Percentiles rank a stretch among this genome's conserved stretches.
Conservation (phyloP, 2,888 invertebrate species). For the Cecidostiba fungosa region DNA sequence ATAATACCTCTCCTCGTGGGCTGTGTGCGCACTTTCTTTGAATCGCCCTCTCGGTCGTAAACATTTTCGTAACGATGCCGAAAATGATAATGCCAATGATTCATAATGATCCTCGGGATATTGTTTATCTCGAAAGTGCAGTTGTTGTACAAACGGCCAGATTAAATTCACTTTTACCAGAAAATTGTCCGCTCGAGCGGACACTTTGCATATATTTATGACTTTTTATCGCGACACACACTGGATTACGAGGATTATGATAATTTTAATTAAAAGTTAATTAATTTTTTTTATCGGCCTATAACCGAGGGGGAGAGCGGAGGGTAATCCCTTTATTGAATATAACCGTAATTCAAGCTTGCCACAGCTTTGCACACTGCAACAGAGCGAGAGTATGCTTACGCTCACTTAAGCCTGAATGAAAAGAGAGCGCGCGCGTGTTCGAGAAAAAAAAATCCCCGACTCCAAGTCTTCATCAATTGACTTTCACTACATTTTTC, state of each 20-base stretch:
- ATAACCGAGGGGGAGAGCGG: not conserved
- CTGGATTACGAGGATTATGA: not conserved
- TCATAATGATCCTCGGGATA: constrained; percentile 8
- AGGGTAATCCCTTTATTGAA: constrained; percentile 18
- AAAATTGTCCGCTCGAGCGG: not conserved
- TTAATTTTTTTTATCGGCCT: not conserved
- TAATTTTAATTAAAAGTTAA: constrained; percentile 35
- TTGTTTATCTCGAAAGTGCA: constrained; percentile 33
- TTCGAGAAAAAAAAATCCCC: not conserved
- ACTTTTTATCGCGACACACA: not conserved
- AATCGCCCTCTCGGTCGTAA: constrained; percentile 28
- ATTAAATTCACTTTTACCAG: constrained; percentile 39
- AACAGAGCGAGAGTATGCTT: not conserved
- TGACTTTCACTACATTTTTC: constrained; percentile 27
- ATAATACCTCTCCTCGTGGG: not conserved
- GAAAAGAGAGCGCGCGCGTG: not conserved
- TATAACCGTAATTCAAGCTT: constrained; percentile 3
- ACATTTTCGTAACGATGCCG: constrained; percentile 36
- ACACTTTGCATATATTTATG: not conserved
- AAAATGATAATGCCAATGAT: constrained; percentile 42
- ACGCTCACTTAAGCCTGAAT: constrained; percentile 5
- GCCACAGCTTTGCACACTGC: not conserved
- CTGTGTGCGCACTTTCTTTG: not conserved
- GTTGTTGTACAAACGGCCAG: not conserved
- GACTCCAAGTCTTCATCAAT: constrained; percentile 31